Base-by-base conservation (phyloP, 2,888 invertebrate species). In the Cephus sareptanus region DNA sequence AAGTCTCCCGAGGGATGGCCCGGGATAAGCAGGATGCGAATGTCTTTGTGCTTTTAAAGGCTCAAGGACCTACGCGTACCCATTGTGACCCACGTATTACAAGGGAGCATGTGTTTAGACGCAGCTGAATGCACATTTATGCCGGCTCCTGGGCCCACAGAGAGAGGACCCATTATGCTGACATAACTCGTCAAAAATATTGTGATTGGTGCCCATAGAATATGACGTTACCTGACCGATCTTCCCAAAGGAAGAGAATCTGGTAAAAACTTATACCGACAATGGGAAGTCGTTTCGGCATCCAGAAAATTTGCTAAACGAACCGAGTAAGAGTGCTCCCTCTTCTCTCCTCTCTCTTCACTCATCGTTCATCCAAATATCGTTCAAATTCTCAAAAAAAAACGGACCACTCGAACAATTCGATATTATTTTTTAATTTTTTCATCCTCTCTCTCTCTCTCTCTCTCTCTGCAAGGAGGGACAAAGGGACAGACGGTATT, bases 131-230 rank as follows among this genome's bases (percentile, higher is more conserved):
- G 88, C 89, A 87, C 87, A 85, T 87, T 87, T 85, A 86, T 82
- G 85, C 79, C 81, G 81, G 77, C 78, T 80, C 79, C 68, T 80
- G 83, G 86, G 15, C 40, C 40, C 15, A 40, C 40, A 40, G 84
- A 86, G 84, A 86, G 86, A 85, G 77, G 74, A 79, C 75, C 88
- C 85, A 90, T 90, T 90, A 89, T 90, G 82, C 87, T 87, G 89
- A 87, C 90, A 90, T 90, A 91, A 91, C 90, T 91, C 89, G 90
- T 91, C 90, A 91, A 91, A 91, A 91, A 91, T 91, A 90, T 91
- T 91, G 91, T 90, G 91, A 91, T 91, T 91, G 90, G 91, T 84
- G 85, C 80, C 79, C 83, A 85, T 83, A 84, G 86, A 88, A 87
- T 87, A 87, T 89, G 91, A 90, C 89, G 89, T 89, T 90, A 90